A percentile compares a stretch with the other conserved stretches of the same genome.
Conservation (phyloP, 2,113 vertebrate species). For the Rafetus swinhoei region DNA sequence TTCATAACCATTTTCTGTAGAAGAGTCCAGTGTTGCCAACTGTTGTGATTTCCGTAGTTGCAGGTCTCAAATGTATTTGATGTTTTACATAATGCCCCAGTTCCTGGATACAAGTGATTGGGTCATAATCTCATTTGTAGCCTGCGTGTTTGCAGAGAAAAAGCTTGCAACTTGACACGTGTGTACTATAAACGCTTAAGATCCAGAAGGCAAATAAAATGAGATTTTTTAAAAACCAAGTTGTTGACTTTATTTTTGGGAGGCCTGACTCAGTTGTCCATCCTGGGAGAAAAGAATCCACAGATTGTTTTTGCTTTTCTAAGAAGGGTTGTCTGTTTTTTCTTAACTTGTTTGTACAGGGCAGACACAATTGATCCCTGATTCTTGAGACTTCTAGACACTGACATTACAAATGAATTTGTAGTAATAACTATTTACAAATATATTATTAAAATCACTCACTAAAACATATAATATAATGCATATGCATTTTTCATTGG, state of each 20-base stretch:
- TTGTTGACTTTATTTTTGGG: background rate
- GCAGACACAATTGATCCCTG: accelerated
- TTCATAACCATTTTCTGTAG: background rate
- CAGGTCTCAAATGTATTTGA: background rate
- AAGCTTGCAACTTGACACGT: background rate
- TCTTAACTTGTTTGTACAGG: background rate
- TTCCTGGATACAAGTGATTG: background rate
- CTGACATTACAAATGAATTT: background rate
- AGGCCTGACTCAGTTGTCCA: background rate
- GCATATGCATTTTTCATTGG: background rate
- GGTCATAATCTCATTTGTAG: background rate
- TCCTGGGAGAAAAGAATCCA: background rate
- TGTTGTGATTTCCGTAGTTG: background rate
- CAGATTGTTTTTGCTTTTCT: background rate
- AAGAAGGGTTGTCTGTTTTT: background rate
- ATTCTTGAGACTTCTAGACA: background rate
- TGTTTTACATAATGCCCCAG: background rate
- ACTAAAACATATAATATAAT: background rate
- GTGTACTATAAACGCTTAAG: background rate
- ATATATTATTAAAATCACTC: background rate
- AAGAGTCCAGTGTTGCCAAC: background rate
- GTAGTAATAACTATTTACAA: background rate
- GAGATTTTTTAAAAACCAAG: background rate
- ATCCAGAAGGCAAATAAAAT: background rate
- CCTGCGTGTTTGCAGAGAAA: background rate